Evolutionary conservation across 2,888 invertebrate species (phyloP).

Genomic region (Argyra leucocephala): DNA sequence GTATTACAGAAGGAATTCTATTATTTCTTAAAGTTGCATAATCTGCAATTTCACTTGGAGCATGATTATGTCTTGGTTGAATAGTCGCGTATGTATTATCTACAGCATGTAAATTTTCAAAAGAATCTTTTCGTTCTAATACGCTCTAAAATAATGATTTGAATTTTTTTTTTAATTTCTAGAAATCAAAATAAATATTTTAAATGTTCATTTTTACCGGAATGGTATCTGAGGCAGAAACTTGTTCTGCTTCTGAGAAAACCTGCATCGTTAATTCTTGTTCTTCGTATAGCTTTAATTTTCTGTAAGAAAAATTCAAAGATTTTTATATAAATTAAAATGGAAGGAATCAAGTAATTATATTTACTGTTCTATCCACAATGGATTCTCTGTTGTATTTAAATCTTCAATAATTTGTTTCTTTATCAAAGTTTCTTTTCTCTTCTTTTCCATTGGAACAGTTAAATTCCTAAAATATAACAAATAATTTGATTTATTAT

Average conservation of each 20-base stretch:
- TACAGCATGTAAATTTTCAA: constrained; percentile 39
- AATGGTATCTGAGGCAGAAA: constrained; percentile 37
- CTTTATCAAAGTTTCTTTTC: constrained; percentile 70
- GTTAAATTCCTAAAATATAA: constrained; percentile 57
- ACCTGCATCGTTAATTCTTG: constrained; percentile 91
- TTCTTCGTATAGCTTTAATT: constrained; percentile 80
- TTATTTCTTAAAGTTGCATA: constrained; percentile 43
- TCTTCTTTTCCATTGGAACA: constrained; percentile 69
- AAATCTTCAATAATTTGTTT: constrained; percentile 75
- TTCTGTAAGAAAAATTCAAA: constrained; percentile 45
- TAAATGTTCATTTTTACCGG: constrained; percentile 29
- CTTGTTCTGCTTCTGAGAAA: constrained; percentile 63
- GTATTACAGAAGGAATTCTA: constrained; percentile 39
- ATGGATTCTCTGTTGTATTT: constrained; percentile 82
- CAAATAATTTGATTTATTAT: not conserved
- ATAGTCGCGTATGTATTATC: constrained; percentile 45
- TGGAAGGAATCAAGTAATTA: constrained; percentile 16
- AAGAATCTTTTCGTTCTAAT: constrained; percentile 38
- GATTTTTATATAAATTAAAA: not conserved
- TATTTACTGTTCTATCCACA: constrained; percentile 79
- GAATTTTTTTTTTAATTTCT: too few relatives aligned
- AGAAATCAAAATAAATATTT: constrained; percentile 7
- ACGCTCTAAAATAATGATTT: constrained; percentile 29
- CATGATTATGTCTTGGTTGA: constrained; percentile 40
- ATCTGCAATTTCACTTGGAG: constrained; percentile 40